Evolutionary conservation across 2,797 vertebrate species (phyloP), one percentile per base, ranked within the genome.

Genomic region (Eupleurogrammus muticus): DNA sequence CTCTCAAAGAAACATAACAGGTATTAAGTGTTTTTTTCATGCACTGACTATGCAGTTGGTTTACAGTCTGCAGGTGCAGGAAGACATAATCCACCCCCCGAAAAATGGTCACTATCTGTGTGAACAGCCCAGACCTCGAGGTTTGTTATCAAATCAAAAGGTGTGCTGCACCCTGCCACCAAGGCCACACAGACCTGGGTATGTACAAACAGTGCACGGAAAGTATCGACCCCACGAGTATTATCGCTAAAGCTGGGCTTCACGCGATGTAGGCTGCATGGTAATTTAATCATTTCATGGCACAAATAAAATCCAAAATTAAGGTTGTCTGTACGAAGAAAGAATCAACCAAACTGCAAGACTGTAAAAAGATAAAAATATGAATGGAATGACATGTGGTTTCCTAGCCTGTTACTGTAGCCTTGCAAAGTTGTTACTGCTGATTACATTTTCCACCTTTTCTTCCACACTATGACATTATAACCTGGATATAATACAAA

Each of bases 41-140:
- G 20, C 19, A 53, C 6, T 54, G 20, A 38, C 51, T 51, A 47
- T 28, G 12, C 24, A 23, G 17, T 6, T 38, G 13, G 19, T 59
- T 40, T 65, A 47, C 21, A 16, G 12, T 6, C 38, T 60, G 51
- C 46, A 64, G 64, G 17, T 51, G 38, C 7, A 1, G 4, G 34
- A 35, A 24, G 16, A n/a, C 16, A 44, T 44, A 44, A 62, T 46
- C 34, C 38, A n/a, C 16, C 8, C 4, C 48, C 1, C 5, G 34
- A 47, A 17, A 35, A 50, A 20, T 0, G 11, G 12, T 10, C 38
- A 3, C 14, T 66, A 75, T 75, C 80, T 77, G 75, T 89, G 89
- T 75, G 90, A 92, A 91, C 34, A 79, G 72, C 53, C 54, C 85
- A 89, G 87, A 78, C 66, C 48, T 77, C n/a, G 2, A 46, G 13